Evolutionary conservation across 2,797 vertebrate genomes (phyloP).

Genomic region (Enteromius paludinosus): DNA sequence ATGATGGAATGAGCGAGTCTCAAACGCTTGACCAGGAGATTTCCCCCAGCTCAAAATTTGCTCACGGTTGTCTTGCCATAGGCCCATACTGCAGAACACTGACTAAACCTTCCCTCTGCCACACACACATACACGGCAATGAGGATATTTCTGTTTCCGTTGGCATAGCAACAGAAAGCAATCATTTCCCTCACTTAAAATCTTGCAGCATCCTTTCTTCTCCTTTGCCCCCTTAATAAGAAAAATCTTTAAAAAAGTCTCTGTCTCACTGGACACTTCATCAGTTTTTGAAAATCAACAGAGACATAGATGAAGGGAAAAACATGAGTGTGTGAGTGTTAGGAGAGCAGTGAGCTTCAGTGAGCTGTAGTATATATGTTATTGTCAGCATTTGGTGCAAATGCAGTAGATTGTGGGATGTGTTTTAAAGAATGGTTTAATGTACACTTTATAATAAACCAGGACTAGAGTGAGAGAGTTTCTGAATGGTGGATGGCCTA

Average conservation of each 20-base stretch:
- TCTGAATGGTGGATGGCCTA: not conserved
- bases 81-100: slow-evolving; percentile 45
- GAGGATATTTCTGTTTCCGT: slow-evolving; percentile 76
- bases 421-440: not conserved
- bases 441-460: not conserved
- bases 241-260: slow-evolving; percentile 38
- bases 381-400: slow-evolving; percentile 26
- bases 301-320: slow-evolving; percentile 16
- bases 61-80: slow-evolving; percentile 31
- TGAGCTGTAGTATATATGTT: slow-evolving; percentile 6
- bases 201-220: slow-evolving; percentile 45
- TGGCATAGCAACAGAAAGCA: slow-evolving; percentile 78
- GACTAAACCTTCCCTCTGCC: slow-evolving; percentile 58
- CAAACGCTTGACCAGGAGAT: slow-evolving; percentile 18
- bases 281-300: slow-evolving; percentile 28
- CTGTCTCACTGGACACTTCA: slow-evolving; percentile 37
- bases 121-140: slow-evolving; percentile 59
- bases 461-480: not conserved
- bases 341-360: not conserved
- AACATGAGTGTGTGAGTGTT: not conserved
- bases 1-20: slow-evolving; percentile 11
- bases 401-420: slow-evolving; percentile 6
- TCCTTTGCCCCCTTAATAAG: slow-evolving; percentile 46
- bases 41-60: slow-evolving; percentile 5
- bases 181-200: slow-evolving; percentile 61